Evolutionary conservation across 2,113 vertebrate genomes (phyloP), one percentile per base, ranked within the genome.

Genomic region (Haliaeetus leucogaster): DNA sequence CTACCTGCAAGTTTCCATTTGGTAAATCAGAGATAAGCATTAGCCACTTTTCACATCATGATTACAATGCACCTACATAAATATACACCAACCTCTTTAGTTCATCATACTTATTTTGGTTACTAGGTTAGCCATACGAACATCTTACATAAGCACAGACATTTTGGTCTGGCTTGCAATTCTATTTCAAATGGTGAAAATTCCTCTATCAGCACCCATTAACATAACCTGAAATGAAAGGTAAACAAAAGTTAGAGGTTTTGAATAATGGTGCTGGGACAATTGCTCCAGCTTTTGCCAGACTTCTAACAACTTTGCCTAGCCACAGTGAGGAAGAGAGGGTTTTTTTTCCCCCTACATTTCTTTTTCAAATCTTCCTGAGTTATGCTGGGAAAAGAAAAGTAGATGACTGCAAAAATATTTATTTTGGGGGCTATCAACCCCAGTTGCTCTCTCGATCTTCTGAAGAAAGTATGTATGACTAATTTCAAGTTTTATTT

Each of bases 301-400:
- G 16, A 72, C 7, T 26, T 73, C 20, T 65, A 56, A 40, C 5
- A 58, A 62, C 16, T 63, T 48, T 65, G 9, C 13, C 19, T 32
- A 72, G 45, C 5, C 27, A 73, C 8, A 38, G 9, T 32, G 53
- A 80, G 55, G 47, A 87, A 83, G 34, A 67, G 13, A 71, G 32
- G 1, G 3, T 0, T 5, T 66, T 58, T 10, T 66, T 58, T 48
- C 23, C 13, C 21, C 25, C 32, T 12, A 22, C 1, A 4, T 74
- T 82, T 77, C 6, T 68, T 86, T 56, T 30, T n/a, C 6, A 72
- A 61, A 80, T 27, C 12, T 58, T 42, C 40, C 11, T 62, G 32
- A 72, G 4, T 88, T 86, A 63, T n/a, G 10, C 20, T 62, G 25
- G 42, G 34, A 83, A 89, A 93, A 77, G 32, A 66, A 71, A 85